Base-by-base conservation (phyloP, 2,888 invertebrate genomes). In the Scaptomyza caliginosa region DNA sequence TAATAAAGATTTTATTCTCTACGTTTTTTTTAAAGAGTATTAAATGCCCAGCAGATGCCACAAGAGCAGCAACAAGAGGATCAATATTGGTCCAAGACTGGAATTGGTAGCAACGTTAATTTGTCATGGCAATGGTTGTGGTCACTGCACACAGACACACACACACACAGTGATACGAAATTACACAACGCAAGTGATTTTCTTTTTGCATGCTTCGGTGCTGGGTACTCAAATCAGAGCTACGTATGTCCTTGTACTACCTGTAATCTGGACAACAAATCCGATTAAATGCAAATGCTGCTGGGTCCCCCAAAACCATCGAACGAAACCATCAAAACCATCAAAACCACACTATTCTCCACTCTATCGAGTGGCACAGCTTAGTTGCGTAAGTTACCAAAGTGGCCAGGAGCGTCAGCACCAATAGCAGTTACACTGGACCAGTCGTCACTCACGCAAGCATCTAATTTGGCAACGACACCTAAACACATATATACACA, bases 221-320 rank as follows among this genome's bases (percentile, higher is more conserved):
- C 42, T 39, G 8, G 17, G 26, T 17, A n/a, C 60, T 66, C 62
- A 63, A 75, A 79, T 86, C 73, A 70, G 63, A 69, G 46, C 59
- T 63, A 36, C 51, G 55, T 55, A 32, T 52, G 72, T 66, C 43
- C 69, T 65, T 38, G 42, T 45, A n/a, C 50, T 75, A 80, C 81
- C 84, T 84, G 86, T 84, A 82, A 82, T 86, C 86, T 86, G 75
- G 45, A 50, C 77, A 64, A 55, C 72, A 86, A 86, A 86, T 86
- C 88, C 88, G 85, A 86, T 86, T 86, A 86, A 74, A 81, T 78
- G 84, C 83, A 83, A 85, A 85, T 86, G 74, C 64, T 60, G 54
- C 48, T 55, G 48, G 57, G 40, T 55, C 21, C 42, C 45, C 63
- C 45, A 49, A 30, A 26, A 19, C 38, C 45, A 45, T n/a, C 26